Evolutionary conservation across 2,888 invertebrate genomes (phyloP), one percentile per base, ranked within the genome.

Genomic region (Ectemnius continuus): DNA sequence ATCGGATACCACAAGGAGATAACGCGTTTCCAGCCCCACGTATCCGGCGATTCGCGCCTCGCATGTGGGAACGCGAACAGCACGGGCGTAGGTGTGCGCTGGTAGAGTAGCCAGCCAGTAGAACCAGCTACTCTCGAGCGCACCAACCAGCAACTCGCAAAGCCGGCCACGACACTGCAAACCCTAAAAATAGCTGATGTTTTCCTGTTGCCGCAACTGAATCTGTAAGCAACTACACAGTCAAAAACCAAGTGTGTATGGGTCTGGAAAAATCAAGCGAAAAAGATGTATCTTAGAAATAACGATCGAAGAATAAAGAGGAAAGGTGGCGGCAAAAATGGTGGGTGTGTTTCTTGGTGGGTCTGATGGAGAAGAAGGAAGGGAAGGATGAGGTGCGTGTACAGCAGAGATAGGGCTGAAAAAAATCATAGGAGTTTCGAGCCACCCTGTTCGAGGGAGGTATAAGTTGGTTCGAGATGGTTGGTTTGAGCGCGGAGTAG

Each of bases 11-110:
- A 73, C 61, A 62, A 2, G 47, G 46, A 75, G 78, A 79, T 82
- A 82, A 76, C 59, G 70, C 61, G 62, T 61, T 58, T 70, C 62
- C 63, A 70, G 65, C 68, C 68, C 64, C 68, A 60, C 77, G 72
- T 78, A 76, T 75, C 69, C 67, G 70, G 64, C 64, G 76, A 76
- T 74, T 74, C 72, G 71, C 78, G 72, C 72, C 78, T 79, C 75
- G 75, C 80, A 79, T 84, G 81, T 84, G 83, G 79, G 83, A 84
- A 83, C 84, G 79, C 76, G 23, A 75, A 81, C 74, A 80, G 80
- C 75, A 76, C 74, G 70, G 78, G 84, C 84, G 85, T 85, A 79
- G 80, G 82, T 80, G 78, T 78, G 66, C 76, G 77, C 75, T 2
- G 36, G 3, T 75, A 79, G 75, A 75, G 78, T 79, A 76, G 72